Percentiles rank a stretch among this genome's conserved stretches.
These are phyloP conservation scores for Oncorhynchus tshawytscha DNA, from an alignment of 2,113 vertebrate genomes.

Conservation along the genomic window DNA sequence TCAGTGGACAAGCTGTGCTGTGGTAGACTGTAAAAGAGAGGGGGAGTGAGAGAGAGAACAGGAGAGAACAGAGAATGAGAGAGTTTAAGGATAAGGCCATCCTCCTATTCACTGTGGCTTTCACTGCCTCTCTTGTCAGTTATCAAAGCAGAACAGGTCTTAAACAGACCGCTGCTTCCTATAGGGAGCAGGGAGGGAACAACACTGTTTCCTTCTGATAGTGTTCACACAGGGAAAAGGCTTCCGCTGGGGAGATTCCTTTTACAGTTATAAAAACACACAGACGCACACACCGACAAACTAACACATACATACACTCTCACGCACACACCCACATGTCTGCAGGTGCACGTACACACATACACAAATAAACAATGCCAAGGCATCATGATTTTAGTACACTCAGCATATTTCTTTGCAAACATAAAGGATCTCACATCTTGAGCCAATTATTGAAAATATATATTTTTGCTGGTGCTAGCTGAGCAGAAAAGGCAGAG, in stretches of 20 bases:
- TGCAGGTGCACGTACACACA: neutral
- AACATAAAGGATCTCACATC: neutral
- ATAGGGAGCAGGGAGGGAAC: conserved; percentile 4
- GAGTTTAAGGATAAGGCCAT: conserved; percentile 39
- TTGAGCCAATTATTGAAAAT: neutral
- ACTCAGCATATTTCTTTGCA: neutral
- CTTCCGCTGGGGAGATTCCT: conserved; percentile 16
- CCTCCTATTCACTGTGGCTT: conserved; percentile 26
- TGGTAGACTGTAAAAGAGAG: too few relatives aligned
- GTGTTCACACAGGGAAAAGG: conserved; percentile 14
- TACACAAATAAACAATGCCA: neutral
- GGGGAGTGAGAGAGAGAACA: too few relatives aligned
- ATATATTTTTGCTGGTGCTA: neutral
- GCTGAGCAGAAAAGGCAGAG: neutral
- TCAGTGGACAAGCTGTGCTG: neutral
- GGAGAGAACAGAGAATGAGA: too few relatives aligned
- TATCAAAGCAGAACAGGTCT: neutral
- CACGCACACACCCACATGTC: neutral
- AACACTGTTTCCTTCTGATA: conserved; percentile 42
- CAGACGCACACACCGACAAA: neutral
- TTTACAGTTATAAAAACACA: conserved; percentile 3
- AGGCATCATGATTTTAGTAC: neutral
- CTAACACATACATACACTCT: neutral
- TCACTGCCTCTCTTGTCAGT: neutral
- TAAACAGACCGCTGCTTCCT: conserved; percentile 17